Percentiles rank a stretch among this genome's conserved stretches.
Evolutionary conservation across 2,113 vertebrate genomes (phyloP).

Genomic region (Picathartes gymnocephalus): DNA sequence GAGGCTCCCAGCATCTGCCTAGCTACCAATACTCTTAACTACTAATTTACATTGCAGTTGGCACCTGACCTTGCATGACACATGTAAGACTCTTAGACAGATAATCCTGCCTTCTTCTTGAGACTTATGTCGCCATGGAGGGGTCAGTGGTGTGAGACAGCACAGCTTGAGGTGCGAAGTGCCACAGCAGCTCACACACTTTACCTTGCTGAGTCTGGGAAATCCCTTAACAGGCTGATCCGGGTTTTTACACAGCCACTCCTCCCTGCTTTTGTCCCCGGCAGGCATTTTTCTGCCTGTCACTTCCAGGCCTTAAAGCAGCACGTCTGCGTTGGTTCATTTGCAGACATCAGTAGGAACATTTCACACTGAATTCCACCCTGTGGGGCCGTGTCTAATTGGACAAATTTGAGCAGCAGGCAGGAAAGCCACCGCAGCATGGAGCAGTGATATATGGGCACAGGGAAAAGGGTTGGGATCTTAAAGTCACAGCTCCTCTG

Average conservation of each 20-base stretch:
- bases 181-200: slow-evolving; percentile 55
- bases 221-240: slow-evolving; percentile 63
- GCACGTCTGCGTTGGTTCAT: slow-evolving; percentile 73
- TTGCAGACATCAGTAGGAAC: slow-evolving; percentile 79
- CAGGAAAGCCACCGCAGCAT: slow-evolving; percentile 75
- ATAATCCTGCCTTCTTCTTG: slow-evolving; percentile 67
- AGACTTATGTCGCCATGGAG: slow-evolving; percentile 76
- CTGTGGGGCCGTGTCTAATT: slow-evolving; percentile 91
- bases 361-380: slow-evolving; percentile 89
- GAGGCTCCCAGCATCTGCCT: slow-evolving; percentile 66
- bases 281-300: slow-evolving; percentile 52
- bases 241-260: not conserved
- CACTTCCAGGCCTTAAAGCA: slow-evolving; percentile 66
- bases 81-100: slow-evolving; percentile 80
- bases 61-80: slow-evolving; percentile 75
- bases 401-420: slow-evolving; percentile 98
- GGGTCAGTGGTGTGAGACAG: slow-evolving; percentile 73
- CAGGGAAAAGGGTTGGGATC: slow-evolving; percentile 2
- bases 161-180: slow-evolving; percentile 74
- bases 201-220: slow-evolving; percentile 63
- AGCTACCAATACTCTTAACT: slow-evolving; percentile 70
- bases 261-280: slow-evolving; percentile 42
- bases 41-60: slow-evolving; percentile 64
- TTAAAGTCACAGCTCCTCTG: slow-evolving; percentile 62
- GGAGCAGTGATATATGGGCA: slow-evolving; percentile 82